Conservation (phyloP, 2,888 invertebrate genomes). For the Drosophila longiperda region DNA sequence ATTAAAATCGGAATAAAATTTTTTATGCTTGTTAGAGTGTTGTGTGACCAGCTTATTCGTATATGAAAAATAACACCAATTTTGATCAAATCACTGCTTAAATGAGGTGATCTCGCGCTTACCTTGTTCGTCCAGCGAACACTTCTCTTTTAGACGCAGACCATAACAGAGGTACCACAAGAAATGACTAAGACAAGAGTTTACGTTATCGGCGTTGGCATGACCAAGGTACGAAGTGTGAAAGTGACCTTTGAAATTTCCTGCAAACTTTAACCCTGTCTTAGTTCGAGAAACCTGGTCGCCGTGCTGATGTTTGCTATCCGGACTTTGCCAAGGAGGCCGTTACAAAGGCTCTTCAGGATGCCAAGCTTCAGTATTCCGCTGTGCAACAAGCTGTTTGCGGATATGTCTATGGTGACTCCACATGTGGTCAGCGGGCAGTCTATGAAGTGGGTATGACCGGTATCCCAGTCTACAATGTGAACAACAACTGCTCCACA, state of each 20-base stretch:
- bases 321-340: conserved; percentile 98
- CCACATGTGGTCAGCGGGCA: conserved; percentile 96
- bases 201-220: conserved; percentile 97
- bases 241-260: conserved; percentile 53
- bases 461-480: conserved; percentile 98
- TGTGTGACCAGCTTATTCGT: background rate
- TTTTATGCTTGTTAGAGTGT: background rate
- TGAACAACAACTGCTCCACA: conserved; percentile 99
- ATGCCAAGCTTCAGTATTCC: conserved; percentile 91
- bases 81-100: background rate
- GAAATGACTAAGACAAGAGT: conserved; percentile 86
- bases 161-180: conserved; percentile 8
- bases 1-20: no score
- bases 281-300: conserved; percentile 96
- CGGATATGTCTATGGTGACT: conserved; percentile 98
- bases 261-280: background rate
- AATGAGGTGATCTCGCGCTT: conserved; percentile 16
- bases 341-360: conserved; percentile 93
- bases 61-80: background rate
- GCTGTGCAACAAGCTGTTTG: conserved; percentile 95
- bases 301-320: conserved; percentile 93
- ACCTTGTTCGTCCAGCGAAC: conserved; percentile 9
- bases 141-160: conserved; percentile 24
- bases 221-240: conserved; percentile 92
- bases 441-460: conserved; percentile 97